Percentiles rank a stretch among this genome's conserved stretches.
Evolutionary conservation across 2,113 vertebrate species (phyloP).

Genomic region (Microcebus jonahi): DNA sequence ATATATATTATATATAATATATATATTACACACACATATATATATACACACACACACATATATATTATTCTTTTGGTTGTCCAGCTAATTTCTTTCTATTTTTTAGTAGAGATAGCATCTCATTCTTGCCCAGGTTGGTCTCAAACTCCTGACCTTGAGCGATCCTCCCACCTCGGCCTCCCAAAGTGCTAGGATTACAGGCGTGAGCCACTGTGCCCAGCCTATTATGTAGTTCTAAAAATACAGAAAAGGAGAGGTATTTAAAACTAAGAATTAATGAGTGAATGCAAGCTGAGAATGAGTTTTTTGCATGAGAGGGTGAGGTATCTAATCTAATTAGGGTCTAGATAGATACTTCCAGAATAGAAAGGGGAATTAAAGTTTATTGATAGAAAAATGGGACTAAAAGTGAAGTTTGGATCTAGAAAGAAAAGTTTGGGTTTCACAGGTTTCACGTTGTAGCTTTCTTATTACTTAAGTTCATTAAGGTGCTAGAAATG

Average conservation of each 20-base stretch:
- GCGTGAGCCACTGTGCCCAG: no score
- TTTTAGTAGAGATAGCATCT: no score
- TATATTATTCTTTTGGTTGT: no score
- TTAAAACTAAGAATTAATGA: not conserved
- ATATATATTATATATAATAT: no score
- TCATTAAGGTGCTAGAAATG: not conserved
- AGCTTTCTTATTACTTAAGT: not conserved
- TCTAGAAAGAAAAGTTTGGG: not conserved
- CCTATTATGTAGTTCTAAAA: not conserved
- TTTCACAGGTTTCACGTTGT: not conserved
- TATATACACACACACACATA: no score
- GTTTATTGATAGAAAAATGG: not conserved
- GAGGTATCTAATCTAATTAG: not conserved
- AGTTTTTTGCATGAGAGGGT: not conserved
- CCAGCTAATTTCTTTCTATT: no score
- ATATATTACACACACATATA: no score
- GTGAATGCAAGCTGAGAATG: not conserved
- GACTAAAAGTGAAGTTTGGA: not conserved
- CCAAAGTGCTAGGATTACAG: no score
- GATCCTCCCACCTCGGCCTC: no score
- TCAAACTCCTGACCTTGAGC: no score
- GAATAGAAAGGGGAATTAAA: not conserved
- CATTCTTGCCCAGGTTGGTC: no score
- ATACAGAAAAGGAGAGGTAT: slow-evolving; percentile 16
- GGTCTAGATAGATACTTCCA: not conserved